Conservation (phyloP, 2,113 vertebrate species). For the Pygathrix nemaeus region DNA sequence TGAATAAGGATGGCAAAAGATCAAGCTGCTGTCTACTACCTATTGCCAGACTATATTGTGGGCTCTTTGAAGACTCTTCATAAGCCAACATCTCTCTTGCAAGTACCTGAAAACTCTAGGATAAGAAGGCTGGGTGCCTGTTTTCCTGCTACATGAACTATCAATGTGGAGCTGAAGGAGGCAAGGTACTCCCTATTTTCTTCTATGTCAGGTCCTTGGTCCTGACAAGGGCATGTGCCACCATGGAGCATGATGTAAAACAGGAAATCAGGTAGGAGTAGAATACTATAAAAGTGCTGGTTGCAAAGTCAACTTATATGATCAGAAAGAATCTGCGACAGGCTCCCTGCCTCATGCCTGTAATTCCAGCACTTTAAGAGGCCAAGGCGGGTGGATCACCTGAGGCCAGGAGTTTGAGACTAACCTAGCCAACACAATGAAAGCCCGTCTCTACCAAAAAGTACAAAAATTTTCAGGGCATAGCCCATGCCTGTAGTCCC, state of each 20-base stretch:
- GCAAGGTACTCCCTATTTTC: accelerated
- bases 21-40: not conserved
- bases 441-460: no score
- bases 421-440: no score
- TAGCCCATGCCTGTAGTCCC: no score
- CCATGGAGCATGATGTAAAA: not conserved
- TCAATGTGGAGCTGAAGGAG: not conserved
- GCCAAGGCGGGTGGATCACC: no score
- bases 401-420: no score
- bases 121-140: not conserved
- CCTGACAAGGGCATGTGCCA: not conserved
- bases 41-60: not conserved
- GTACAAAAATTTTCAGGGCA: no score
- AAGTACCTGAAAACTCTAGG: not conserved
- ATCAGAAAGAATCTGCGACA: not conserved
- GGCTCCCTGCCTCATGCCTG: no score
- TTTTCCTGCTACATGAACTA: not conserved
- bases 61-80: not conserved
- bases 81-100: not conserved
- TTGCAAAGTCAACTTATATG: not conserved
- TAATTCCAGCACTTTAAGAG: no score
- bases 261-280: not conserved
- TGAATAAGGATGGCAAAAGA: not conserved
- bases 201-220: not conserved
- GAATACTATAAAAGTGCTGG: not conserved